Evolutionary conservation across 2,113 vertebrate species (phyloP).

Genomic region (Astur gentilis): DNA sequence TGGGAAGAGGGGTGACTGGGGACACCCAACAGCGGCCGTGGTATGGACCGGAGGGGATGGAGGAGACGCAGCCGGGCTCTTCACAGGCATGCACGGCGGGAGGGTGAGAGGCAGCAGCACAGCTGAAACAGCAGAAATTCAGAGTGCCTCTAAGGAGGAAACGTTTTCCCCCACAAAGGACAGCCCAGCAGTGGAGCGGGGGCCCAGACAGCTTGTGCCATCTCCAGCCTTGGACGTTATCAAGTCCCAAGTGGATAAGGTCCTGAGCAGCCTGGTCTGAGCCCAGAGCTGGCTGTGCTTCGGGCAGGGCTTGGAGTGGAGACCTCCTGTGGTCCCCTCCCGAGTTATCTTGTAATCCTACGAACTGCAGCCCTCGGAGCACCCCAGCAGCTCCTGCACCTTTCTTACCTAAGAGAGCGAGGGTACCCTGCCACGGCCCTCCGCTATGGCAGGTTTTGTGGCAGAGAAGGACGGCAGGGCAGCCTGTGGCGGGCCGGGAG

Average conservation of each 20-base stretch:
- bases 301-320: not conserved
- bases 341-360: not conserved
- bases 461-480: not conserved
- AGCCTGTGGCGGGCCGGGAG: not conserved
- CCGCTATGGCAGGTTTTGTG: not conserved
- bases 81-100: rapidly evolving
- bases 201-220: too few relatives aligned
- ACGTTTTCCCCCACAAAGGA: not conserved
- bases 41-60: not conserved
- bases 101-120: not conserved
- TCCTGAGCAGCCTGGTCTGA: not conserved
- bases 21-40: not conserved
- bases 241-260: not conserved
- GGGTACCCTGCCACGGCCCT: too few relatives aligned
- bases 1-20: not conserved
- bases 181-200: too few relatives aligned
- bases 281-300: not conserved
- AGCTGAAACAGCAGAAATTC: not conserved
- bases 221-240: not conserved
- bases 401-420: not conserved
- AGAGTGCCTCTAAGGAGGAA: too few relatives aligned
- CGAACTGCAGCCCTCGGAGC: not conserved
- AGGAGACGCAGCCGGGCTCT: too few relatives aligned
- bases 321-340: not conserved
- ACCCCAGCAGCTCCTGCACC: not conserved